These are phyloP conservation scores for Polypedilum pembai DNA, from an alignment of 1,140 invertebrate species.

Conservation along the genomic window DNA sequence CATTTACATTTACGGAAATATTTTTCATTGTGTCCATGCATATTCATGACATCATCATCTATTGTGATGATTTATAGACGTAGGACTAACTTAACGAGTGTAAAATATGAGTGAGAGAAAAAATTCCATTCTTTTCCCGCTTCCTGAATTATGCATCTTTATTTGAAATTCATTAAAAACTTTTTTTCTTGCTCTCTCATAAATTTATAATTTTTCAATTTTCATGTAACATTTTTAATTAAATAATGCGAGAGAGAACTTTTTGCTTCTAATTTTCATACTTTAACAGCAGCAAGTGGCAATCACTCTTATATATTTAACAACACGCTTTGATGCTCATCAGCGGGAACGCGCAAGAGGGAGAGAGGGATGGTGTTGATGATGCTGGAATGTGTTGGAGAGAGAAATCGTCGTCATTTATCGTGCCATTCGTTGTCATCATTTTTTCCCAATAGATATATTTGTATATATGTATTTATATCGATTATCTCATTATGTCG, in stretches of 20 bases:
- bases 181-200: background rate
- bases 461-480: background rate
- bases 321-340: background rate
- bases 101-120: background rate
- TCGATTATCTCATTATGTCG: slow-evolving; percentile 36
- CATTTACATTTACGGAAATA: too few relatives aligned
- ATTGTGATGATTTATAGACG: background rate
- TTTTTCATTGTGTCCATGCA: background rate
- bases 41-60: background rate
- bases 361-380: background rate
- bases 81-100: background rate
- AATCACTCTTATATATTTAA: background rate
- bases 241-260: background rate
- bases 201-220: slow-evolving; percentile 19
- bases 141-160: slow-evolving; percentile 3
- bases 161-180: slow-evolving; percentile 13
- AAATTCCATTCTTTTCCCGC: background rate
- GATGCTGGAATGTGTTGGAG: too few relatives aligned
- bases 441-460: background rate
- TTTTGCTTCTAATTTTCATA: background rate
- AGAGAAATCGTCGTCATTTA: background rate
- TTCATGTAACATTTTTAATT: background rate
- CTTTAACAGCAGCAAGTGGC: slow-evolving; percentile 1
- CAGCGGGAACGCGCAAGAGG: background rate
- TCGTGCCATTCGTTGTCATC: slow-evolving; percentile 2